Percentiles rank a stretch among this genome's conserved stretches.
phyloP scores from a whole-genome alignment of 1,140 invertebrate species.

The Caenorhabditis inopinata region DNA sequence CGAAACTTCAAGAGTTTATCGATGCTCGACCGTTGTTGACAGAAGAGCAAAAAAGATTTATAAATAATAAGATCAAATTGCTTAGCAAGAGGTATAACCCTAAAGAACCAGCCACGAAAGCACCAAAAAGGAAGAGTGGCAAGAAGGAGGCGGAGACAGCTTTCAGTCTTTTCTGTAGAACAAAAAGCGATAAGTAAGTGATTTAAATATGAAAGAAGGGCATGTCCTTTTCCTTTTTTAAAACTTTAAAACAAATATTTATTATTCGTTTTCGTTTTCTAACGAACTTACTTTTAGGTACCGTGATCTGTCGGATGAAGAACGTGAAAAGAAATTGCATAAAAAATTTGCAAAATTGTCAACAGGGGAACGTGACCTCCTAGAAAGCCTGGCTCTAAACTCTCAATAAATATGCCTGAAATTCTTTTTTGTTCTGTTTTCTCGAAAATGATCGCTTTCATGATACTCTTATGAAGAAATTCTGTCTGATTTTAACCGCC shows the following conservation, averaged over 20 bases:
- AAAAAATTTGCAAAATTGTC: not conserved
- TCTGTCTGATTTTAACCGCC: too few species aligned
- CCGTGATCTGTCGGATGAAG: not conserved
- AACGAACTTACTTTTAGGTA: not conserved
- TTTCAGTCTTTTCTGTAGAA: not conserved
- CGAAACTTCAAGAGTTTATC: not conserved
- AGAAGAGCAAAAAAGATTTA: not conserved
- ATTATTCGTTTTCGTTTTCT: not conserved
- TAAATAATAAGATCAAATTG: not conserved
- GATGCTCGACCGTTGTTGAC: not conserved
- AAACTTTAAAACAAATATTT: too few species aligned
- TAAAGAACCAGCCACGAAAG: not conserved
- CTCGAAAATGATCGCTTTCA: not conserved
- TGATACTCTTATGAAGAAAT: slow-evolving; percentile 4
- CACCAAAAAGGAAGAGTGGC: not conserved
- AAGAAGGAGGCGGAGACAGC: not conserved
- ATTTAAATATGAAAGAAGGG: too few species aligned
- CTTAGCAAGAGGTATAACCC: not conserved
- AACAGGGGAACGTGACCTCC: not conserved
- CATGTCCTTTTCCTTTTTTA: too few species aligned
- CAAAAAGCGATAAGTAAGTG: not conserved
- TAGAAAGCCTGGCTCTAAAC: not conserved
- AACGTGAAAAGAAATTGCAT: not conserved
- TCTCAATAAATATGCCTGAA: too few species aligned
- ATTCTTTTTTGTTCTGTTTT: too few species aligned